These are phyloP conservation scores for Antheraea assamensis DNA, from an alignment of 2,888 invertebrate genomes.

Conservation along the genomic window DNA sequence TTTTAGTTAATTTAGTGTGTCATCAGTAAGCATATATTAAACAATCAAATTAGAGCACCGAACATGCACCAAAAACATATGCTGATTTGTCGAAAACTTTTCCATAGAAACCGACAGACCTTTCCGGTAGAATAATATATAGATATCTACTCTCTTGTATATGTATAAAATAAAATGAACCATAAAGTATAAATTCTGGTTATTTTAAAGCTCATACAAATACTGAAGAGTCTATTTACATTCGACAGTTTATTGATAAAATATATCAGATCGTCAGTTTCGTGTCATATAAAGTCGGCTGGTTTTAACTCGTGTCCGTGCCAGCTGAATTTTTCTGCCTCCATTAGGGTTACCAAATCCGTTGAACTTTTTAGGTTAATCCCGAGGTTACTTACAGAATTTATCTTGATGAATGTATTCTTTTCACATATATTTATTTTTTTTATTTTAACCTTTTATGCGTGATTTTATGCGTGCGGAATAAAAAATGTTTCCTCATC, in stretches of 20 bases:
- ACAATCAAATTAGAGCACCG: too few species aligned
- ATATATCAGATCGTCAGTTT: not conserved
- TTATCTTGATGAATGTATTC: slow-evolving; percentile 6
- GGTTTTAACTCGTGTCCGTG: slow-evolving; percentile 2
- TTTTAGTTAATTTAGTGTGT: too few species aligned
- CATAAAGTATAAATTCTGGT: not conserved
- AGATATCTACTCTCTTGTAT: too few species aligned
- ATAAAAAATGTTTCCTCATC: too few species aligned
- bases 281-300: slow-evolving; percentile 10
- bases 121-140: not conserved
- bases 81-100: too few species aligned
- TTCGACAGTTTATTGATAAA: not conserved
- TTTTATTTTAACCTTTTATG: too few species aligned
- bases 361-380: slow-evolving; percentile 17
- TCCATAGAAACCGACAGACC: too few species aligned
- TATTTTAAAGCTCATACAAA: not conserved
- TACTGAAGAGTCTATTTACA: not conserved
- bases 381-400: slow-evolving; percentile 9
- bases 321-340: slow-evolving; percentile 3
- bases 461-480: too few species aligned
- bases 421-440: slow-evolving; percentile 1
- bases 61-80: too few species aligned
- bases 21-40: too few species aligned
- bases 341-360: slow-evolving; percentile 12
- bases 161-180: not conserved